Conservation (phyloP, 2,797 vertebrate genomes). For the Petrocephalus sullivani region DNA sequence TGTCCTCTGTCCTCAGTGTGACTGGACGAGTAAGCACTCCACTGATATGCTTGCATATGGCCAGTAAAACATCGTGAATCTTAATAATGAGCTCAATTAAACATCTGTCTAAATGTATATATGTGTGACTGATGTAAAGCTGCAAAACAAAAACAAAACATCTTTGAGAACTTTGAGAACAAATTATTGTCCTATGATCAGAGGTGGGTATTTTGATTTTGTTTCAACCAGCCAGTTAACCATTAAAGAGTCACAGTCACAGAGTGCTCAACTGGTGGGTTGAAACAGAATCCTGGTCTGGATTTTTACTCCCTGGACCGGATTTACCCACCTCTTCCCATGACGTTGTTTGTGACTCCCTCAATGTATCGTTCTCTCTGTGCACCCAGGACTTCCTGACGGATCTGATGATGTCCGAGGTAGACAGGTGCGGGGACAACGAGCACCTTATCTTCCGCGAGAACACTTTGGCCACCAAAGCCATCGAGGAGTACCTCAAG, state of each 20-base stretch:
- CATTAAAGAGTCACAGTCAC: too few species aligned
- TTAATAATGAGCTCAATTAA: background rate
- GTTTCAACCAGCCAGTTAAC: too few species aligned
- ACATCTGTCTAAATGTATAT: background rate
- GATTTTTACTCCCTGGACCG: too few species aligned
- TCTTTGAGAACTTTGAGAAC: background rate
- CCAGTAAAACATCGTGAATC: background rate
- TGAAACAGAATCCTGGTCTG: too few species aligned
- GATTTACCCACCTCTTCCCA: background rate
- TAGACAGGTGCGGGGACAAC: conserved; percentile 90
- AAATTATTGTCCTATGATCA: background rate
- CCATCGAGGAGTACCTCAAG: conserved; percentile 92
- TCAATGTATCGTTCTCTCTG: conserved; percentile 25
- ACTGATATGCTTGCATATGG: background rate
- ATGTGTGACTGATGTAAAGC: background rate
- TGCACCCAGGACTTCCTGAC: conserved; percentile 83
- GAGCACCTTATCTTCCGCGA: conserved; percentile 94
- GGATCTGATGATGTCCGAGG: conserved; percentile 93
- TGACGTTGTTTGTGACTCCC: background rate
- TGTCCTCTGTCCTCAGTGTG: background rate
- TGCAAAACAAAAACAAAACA: background rate
- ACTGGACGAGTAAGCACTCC: background rate
- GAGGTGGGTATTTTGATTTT: too few species aligned
- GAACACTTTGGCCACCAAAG: conserved; percentile 91
- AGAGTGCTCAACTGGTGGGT: too few species aligned